Base-by-base conservation (phyloP, 2,797 vertebrate genomes). In the Sebastes jordani region DNA sequence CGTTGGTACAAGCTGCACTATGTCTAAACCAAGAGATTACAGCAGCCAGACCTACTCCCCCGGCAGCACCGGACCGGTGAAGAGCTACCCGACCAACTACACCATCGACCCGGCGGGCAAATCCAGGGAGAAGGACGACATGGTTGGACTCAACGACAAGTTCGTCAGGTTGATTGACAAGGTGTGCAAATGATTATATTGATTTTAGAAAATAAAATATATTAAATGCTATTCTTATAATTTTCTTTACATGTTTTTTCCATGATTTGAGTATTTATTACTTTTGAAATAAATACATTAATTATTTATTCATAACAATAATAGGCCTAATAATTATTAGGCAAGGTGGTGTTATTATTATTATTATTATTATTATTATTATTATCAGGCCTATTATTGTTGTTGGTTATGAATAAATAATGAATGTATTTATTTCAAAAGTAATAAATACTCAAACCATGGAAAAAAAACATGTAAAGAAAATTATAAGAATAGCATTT, bases 101-200 rank as follows among this genome's bases (percentile, higher is more conserved):
- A 83, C 29, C 0, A 2, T 92, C 5, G 91, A 94, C 74, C 14
- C 85, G 7, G 6, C 84, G 2, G 83, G 77, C 4, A 93, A 95
- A 65, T 80, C 49, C 74, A 78, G 78, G 32, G 95, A 95, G 84
- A 94, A 92, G 86, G 62, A 95, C 3, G 90, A 92, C 34, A 92
- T 95, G 93, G 90, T 95, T 0, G 92, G 88, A 80, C 92, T 96
- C 42, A 95, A 96, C 6, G 88, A 96, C 91, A 94, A 93, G 84
- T 95, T 96, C 60, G 89, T 95, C 23, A 59, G 22, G 22, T 27
- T 95, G 34, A 96, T 96, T 66, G 88, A 95, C 11, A 95, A 93
- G 93, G 95, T 95, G 5, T 18, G 87, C 55, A 22, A 2, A 18
- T 34, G 1, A 36, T 1, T 42, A 42, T 42, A 42, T 42, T 16